phyloP scores from a whole-genome alignment of 2,888 invertebrate species.

The Eretmocerus hayati region DNA sequence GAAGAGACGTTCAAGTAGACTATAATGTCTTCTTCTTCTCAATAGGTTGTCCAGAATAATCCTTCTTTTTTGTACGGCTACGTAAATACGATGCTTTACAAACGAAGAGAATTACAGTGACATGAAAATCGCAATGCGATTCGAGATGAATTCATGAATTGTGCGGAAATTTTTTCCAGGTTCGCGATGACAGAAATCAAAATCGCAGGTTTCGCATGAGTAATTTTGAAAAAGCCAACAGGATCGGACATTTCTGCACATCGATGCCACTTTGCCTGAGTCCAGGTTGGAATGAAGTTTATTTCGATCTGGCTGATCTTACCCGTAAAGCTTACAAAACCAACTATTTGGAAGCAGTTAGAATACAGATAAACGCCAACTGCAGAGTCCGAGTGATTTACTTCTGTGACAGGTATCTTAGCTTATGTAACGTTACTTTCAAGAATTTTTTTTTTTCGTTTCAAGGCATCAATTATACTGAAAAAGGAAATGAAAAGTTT shows the following conservation, averaged over 20 bases:
- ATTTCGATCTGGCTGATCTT: constrained; percentile 92
- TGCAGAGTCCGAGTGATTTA: constrained; percentile 85
- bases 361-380: constrained; percentile 94
- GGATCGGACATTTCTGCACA: constrained; percentile 95
- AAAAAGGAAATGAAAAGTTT: no score
- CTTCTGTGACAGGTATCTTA: constrained; percentile 61
- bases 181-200: constrained; percentile 91
- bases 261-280: constrained; percentile 90
- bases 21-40: background rate
- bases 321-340: constrained; percentile 92
- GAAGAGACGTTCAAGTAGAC: no score
- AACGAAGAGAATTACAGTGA: no score
- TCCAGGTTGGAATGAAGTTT: constrained; percentile 93
- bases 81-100: no score
- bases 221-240: constrained; percentile 90
- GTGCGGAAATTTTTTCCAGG: constrained; percentile 52
- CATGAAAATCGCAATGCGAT: no score
- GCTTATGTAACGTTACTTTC: no score
- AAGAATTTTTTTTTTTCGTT: no score
- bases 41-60: background rate
- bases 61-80: no score
- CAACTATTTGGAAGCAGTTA: constrained; percentile 83
- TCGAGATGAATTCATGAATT: background rate
- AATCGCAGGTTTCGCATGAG: constrained; percentile 79
- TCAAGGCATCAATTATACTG: no score